Conservation (phyloP, 2,888 invertebrate genomes). For the Mamestra brassicae region DNA sequence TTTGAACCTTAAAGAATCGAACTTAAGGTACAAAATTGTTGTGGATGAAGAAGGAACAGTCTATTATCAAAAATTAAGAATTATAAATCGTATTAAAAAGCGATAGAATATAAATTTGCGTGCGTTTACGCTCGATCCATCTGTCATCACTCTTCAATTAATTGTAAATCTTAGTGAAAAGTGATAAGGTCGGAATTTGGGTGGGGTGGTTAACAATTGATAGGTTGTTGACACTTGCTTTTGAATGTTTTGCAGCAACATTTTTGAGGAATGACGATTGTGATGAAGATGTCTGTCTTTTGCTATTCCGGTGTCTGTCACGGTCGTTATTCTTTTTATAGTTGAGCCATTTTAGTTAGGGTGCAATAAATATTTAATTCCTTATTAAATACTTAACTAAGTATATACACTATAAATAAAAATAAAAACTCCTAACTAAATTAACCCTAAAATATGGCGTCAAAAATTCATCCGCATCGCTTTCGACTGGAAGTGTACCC, state of each 20-base stretch:
- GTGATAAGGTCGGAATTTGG: constrained; percentile 41
- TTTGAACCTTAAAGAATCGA: neutral
- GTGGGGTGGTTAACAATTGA: constrained; percentile 49
- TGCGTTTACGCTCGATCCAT: neutral
- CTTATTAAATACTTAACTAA: too few species aligned
- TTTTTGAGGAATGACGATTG: constrained; percentile 35
- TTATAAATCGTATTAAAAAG: constrained; percentile 44
- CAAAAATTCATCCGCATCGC: too few species aligned
- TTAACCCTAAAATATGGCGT: too few species aligned
- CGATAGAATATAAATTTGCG: constrained; percentile 29
- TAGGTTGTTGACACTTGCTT: constrained; percentile 61
- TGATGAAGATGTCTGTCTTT: constrained; percentile 36
- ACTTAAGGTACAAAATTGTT: neutral
- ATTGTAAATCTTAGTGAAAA: constrained; percentile 41
- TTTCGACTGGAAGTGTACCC: too few species aligned
- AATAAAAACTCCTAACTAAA: too few species aligned
- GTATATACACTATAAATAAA: too few species aligned
- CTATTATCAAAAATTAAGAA: constrained; percentile 12
- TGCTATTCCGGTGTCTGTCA: constrained; percentile 31
- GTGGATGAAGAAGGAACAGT: neutral
- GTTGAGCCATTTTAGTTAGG: neutral
- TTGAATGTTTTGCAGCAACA: constrained; percentile 33
- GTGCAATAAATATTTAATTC: too few species aligned
- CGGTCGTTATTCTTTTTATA: constrained; percentile 18
- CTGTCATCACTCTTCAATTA: constrained; percentile 10